Evolutionary conservation across 2,888 invertebrate genomes (phyloP).

Genomic region (Taenaris catops): DNA sequence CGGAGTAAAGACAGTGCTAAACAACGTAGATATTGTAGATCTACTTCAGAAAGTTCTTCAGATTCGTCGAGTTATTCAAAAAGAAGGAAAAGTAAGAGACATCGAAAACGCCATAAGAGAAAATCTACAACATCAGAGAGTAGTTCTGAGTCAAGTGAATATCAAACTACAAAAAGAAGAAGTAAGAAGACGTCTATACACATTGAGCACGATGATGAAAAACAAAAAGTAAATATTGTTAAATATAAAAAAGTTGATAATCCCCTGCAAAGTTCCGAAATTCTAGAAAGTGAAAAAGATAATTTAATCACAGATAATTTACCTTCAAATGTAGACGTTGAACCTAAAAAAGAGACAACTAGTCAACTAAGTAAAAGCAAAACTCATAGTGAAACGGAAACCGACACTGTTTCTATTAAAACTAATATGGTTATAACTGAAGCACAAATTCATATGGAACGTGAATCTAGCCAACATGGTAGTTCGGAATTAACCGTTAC

Average conservation of each 20-base stretch:
- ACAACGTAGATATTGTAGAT: conserved; percentile 44
- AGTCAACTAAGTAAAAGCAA: conserved; percentile 42
- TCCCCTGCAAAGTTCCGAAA: conserved; percentile 13
- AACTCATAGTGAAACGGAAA: conserved; percentile 67
- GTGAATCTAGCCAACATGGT: conserved; percentile 58
- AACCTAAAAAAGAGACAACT: conserved; percentile 40
- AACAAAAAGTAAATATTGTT: conserved; percentile 68
- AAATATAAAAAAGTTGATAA: conserved; percentile 54
- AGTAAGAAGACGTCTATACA: conserved; percentile 72
- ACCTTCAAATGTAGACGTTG: conserved; percentile 28
- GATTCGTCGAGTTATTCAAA: conserved; percentile 46
- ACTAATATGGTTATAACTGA: conserved; percentile 73
- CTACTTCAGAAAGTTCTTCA: conserved; percentile 55
- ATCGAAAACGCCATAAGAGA: conserved; percentile 57
- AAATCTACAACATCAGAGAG: conserved; percentile 63
- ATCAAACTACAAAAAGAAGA: conserved; percentile 59
- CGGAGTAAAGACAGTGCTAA: conserved; percentile 45
- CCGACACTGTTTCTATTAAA: conserved; percentile 66
- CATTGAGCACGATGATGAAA: conserved; percentile 60
- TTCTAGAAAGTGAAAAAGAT: conserved; percentile 31
- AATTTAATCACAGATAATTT: conserved; percentile 25
- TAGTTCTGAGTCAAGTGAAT: conserved; percentile 63
- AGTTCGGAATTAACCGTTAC: conserved; percentile 66
- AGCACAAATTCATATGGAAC: conserved; percentile 74
- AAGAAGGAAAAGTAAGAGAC: conserved; percentile 60